Percentiles rank a stretch among this genome's conserved stretches.
These are phyloP conservation scores for Sebastiscus albofasciatus DNA, from an alignment of 2,797 vertebrate species.

Conservation along the genomic window DNA sequence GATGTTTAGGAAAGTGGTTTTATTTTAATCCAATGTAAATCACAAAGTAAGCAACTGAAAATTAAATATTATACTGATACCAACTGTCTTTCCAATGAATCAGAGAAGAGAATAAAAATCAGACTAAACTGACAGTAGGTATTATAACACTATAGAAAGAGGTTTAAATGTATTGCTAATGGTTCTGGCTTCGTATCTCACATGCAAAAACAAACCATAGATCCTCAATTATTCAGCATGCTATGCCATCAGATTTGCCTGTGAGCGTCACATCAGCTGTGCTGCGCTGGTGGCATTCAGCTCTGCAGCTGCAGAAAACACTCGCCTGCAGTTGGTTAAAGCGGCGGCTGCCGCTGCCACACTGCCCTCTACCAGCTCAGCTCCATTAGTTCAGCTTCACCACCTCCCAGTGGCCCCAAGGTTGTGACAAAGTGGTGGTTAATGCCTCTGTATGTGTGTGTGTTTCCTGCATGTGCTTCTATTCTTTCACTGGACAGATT, in stretches of 20 bases:
- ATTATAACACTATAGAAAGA: background rate
- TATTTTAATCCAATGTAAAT: background rate
- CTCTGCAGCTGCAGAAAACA: constrained; percentile 51
- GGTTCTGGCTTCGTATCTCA: background rate
- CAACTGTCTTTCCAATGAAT: background rate
- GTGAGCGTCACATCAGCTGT: constrained; percentile 11
- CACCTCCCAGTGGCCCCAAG: constrained; percentile 64
- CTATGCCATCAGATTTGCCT: background rate
- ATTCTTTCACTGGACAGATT: constrained; percentile 47
- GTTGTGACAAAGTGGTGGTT: constrained; percentile 62
- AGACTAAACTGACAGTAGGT: background rate
- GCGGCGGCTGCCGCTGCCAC: constrained; percentile 40
- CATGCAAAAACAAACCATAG: constrained; percentile 4
- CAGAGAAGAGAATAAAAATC: background rate
- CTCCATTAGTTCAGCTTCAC: constrained; percentile 73
- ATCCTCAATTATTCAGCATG: background rate
- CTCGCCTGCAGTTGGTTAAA: constrained; percentile 39
- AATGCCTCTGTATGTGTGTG: constrained; percentile 27
- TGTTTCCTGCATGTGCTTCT: constrained; percentile 41
- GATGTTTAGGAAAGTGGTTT: background rate
- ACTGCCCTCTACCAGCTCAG: constrained; percentile 72
- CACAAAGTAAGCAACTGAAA: background rate
- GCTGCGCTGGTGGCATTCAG: constrained; percentile 22
- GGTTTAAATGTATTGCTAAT: background rate
- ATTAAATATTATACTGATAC: background rate